These are phyloP conservation scores for Saturnia japonica DNA, from an alignment of 2,888 invertebrate genomes.

Conservation along the genomic window DNA sequence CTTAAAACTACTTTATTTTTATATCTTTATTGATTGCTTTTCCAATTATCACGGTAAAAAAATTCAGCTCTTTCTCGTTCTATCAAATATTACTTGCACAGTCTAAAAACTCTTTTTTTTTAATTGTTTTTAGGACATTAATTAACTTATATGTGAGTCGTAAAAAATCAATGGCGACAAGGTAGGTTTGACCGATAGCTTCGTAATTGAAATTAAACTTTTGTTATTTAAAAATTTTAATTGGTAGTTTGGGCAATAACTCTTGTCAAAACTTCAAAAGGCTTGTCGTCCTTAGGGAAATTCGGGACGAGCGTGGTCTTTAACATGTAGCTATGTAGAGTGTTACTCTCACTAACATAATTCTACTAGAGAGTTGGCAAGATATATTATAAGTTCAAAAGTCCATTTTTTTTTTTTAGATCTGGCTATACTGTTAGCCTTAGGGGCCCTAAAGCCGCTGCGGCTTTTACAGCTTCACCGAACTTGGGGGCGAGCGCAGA, in stretches of 20 bases:
- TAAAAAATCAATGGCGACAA: no score
- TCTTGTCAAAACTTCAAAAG: neutral
- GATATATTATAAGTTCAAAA: neutral
- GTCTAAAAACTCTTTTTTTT: neutral
- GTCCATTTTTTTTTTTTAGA: no score
- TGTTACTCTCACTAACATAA: neutral
- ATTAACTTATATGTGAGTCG: no score
- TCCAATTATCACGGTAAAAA: neutral
- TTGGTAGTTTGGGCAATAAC: neutral
- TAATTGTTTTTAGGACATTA: no score
- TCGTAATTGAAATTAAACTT: no score
- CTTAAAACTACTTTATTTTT: no score
- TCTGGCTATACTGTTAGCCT: no score
- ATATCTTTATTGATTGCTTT: neutral
- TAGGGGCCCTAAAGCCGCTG: no score
- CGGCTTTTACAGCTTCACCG: no score
- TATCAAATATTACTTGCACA: neutral
- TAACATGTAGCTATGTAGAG: neutral
- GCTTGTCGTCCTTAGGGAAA: neutral
- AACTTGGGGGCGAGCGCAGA: no score
- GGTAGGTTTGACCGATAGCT: no score
- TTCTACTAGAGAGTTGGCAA: neutral
- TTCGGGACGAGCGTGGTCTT: neutral
- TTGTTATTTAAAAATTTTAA: no score
- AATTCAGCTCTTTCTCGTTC: neutral